A percentile compares a stretch with the other conserved stretches of the same genome.
Evolutionary conservation across 2,113 vertebrate genomes (phyloP).

Genomic region (Saiga tatarica): DNA sequence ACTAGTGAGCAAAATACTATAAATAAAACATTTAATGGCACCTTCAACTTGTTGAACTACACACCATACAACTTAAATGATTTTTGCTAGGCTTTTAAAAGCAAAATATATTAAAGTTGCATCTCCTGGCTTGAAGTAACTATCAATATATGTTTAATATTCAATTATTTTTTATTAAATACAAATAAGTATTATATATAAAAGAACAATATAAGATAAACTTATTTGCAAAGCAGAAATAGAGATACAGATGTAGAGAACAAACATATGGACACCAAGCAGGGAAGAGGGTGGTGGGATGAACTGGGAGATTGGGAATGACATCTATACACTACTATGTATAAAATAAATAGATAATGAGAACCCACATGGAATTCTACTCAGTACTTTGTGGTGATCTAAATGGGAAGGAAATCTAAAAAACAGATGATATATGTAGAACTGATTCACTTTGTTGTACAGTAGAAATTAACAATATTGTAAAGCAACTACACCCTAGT

Average conservation of each 20-base stretch:
- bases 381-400: not conserved
- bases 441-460: not conserved
- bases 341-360: not conserved
- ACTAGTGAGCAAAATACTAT: constrained; percentile 28
- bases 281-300: not conserved
- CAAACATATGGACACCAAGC: not conserved
- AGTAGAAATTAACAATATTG: not conserved
- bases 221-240: not conserved
- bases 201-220: constrained; percentile 16
- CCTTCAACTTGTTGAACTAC: not conserved
- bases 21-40: constrained; percentile 18
- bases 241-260: not conserved
- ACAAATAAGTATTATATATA: not conserved
- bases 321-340: not conserved
- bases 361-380: not conserved
- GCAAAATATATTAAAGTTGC: not conserved
- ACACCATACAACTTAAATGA: constrained; percentile 2
- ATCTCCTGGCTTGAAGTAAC: constrained; percentile 6
- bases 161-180: constrained; percentile 30
- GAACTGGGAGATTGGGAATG: not conserved
- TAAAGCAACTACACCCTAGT: not conserved
- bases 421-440: not conserved
- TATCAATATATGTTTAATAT: not conserved
- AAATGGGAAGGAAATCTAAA: not conserved
- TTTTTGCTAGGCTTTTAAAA: constrained; percentile 19